Percentiles rank a stretch among this genome's conserved stretches.
These are phyloP conservation scores for Zoanthus sansibaricus DNA, from an alignment of 92 coral and sea anemone species.

Conservation along the genomic window DNA sequence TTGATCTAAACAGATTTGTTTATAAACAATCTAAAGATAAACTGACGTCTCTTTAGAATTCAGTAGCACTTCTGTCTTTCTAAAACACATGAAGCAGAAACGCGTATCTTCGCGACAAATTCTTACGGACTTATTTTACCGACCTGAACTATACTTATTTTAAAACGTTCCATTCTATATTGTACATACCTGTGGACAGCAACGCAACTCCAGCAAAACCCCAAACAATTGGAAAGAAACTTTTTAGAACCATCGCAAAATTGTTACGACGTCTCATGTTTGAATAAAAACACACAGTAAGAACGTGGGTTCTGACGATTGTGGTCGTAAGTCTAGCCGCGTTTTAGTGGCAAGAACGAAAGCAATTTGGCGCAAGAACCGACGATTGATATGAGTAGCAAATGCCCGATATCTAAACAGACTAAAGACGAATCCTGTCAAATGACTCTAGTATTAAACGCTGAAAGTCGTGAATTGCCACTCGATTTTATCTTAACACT, in stretches of 20 bases:
- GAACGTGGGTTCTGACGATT: neutral
- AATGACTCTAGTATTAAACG: neutral
- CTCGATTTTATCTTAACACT: neutral
- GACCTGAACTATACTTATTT: constrained; percentile 11
- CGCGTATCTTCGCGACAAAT: too few species aligned
- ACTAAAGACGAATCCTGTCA: neutral
- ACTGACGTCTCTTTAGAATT: neutral
- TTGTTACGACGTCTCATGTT: neutral
- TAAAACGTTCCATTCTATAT: neutral
- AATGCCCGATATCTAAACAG: neutral
- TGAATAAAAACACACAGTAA: neutral
- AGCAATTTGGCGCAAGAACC: constrained; percentile 30
- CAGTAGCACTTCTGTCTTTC: neutral
- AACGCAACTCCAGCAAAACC: neutral
- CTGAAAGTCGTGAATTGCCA: neutral
- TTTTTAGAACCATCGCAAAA: neutral
- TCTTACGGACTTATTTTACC: constrained; percentile 11
- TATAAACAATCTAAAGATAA: too few species aligned
- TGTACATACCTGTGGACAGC: constrained; percentile 11
- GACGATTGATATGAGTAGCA: constrained; percentile 33
- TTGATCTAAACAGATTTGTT: neutral
- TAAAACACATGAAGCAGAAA: neutral
- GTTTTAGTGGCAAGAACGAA: constrained; percentile 15
- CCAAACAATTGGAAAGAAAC: constrained; percentile 28
- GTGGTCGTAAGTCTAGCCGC: constrained; percentile 23